These are phyloP conservation scores for Perccottus glenii DNA, from an alignment of 2,113 vertebrate genomes.

Conservation along the genomic window DNA sequence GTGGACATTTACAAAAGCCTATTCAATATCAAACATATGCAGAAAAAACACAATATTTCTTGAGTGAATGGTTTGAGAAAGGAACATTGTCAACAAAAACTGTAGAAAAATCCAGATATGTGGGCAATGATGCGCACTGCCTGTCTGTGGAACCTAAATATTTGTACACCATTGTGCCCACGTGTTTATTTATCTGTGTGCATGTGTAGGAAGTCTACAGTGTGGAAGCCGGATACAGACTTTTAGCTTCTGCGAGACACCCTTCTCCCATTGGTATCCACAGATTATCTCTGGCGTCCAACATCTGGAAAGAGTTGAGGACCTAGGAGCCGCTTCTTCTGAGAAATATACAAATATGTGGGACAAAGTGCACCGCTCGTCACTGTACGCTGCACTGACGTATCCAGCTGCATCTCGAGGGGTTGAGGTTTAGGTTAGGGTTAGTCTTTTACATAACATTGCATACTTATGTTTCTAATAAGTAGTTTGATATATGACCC, in stretches of 20 bases:
- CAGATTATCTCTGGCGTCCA: slow-evolving; percentile 65
- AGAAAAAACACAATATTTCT: too few relatives aligned
- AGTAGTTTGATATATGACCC: too few relatives aligned
- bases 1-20: too few relatives aligned
- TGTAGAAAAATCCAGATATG: too few relatives aligned
- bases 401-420: slow-evolving; percentile 5
- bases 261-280: slow-evolving; percentile 46
- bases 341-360: slow-evolving; percentile 70
- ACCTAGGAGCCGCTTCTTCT: slow-evolving; percentile 40
- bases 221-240: slow-evolving; percentile 24
- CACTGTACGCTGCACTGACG: slow-evolving; percentile 8
- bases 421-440: not conserved
- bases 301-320: slow-evolving; percentile 69
- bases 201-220: slow-evolving; percentile 12
- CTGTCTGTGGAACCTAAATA: too few relatives aligned
- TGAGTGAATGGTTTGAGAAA: too few relatives aligned
- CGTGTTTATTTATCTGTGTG: not conserved
- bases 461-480: not conserved
- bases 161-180: not conserved
- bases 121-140: too few relatives aligned
- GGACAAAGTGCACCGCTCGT: slow-evolving; percentile 64
- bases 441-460: not conserved
- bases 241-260: slow-evolving; percentile 40
- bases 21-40: too few relatives aligned
- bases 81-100: too few relatives aligned